Conservation (phyloP, 2,113 vertebrate genomes). For the Kryptolebias marmoratus region DNA sequence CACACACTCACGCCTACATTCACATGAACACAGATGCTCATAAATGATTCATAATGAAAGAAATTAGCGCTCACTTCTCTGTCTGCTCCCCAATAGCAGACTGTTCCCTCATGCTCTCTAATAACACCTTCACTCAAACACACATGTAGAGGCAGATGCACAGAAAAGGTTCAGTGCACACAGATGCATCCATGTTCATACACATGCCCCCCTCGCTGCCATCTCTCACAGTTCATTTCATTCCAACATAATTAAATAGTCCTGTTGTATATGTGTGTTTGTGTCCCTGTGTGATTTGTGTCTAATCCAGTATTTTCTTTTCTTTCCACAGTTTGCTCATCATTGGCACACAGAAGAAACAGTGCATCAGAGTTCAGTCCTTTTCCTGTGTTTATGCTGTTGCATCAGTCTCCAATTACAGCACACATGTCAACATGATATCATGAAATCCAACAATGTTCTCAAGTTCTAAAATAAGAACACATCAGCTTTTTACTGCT, state of each 20-base stretch:
- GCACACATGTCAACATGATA: background rate
- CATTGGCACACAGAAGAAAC: background rate
- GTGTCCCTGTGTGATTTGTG: conserved; percentile 10
- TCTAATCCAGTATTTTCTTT: background rate
- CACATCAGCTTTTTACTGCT: conserved; percentile 11
- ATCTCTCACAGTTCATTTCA: conserved; percentile 40
- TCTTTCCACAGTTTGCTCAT: background rate
- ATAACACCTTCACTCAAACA: conserved; percentile 17
- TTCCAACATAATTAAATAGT: conserved; percentile 41
- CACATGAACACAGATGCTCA: conserved; percentile 17
- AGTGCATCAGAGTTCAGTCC: background rate
- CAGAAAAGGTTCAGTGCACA: background rate
- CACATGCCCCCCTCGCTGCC: conserved; percentile 10
- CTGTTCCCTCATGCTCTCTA: conserved; percentile 35
- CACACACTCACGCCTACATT: conserved; percentile 1
- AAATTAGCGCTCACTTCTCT: conserved; percentile 11
- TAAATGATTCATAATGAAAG: conserved; percentile 48
- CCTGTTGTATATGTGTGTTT: conserved; percentile 2
- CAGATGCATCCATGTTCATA: background rate
- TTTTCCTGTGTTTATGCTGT: conserved; percentile 40
- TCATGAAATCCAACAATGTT: conserved; percentile 26
- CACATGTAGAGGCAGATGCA: background rate
- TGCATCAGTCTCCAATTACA: conserved; percentile 49
- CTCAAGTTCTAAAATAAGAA: conserved; percentile 25
- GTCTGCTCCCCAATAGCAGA: conserved; percentile 35